These are phyloP conservation scores for Garra rufa DNA, from an alignment of 2,113 vertebrate species.

Conservation along the genomic window DNA sequence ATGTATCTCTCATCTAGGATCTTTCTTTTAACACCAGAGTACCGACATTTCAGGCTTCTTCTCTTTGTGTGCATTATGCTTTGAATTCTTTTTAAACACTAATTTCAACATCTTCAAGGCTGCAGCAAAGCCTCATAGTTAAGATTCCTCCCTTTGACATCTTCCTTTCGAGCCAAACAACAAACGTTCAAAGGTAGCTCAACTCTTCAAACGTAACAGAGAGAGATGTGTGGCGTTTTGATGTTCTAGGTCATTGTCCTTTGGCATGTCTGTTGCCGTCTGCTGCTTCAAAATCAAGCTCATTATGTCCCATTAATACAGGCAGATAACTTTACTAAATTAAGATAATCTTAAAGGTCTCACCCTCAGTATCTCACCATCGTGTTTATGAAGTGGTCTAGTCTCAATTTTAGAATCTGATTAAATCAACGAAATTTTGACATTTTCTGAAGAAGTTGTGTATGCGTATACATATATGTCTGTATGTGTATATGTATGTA, in stretches of 20 bases:
- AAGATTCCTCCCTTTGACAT: conserved; percentile 71
- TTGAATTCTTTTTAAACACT: conserved; percentile 80
- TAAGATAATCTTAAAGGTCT: conserved; percentile 18
- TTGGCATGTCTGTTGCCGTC: conserved; percentile 23
- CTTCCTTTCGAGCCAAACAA: conserved; percentile 68
- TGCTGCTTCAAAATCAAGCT: conserved; percentile 27
- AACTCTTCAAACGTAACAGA: conserved; percentile 60
- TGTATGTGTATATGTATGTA: no score
- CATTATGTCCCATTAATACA: conserved; percentile 35
- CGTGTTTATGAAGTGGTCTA: not conserved
- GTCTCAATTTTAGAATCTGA: not conserved
- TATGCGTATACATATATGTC: no score
- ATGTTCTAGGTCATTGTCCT: conserved; percentile 63
- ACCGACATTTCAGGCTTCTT: conserved; percentile 75
- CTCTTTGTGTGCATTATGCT: conserved; percentile 76
- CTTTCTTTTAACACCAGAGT: conserved; percentile 78
- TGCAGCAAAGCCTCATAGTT: conserved; percentile 63
- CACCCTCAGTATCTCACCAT: not conserved
- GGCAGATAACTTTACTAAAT: conserved; percentile 35
- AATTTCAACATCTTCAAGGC: conserved; percentile 80
- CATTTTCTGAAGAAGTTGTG: not conserved
- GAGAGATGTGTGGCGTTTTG: conserved; percentile 52
- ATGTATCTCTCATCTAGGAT: conserved; percentile 79
- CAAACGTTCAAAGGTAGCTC: conserved; percentile 69
- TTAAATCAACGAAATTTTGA: not conserved